Conservation (phyloP, 2,888 invertebrate genomes). For the Eudasyphora cyanicolor region DNA sequence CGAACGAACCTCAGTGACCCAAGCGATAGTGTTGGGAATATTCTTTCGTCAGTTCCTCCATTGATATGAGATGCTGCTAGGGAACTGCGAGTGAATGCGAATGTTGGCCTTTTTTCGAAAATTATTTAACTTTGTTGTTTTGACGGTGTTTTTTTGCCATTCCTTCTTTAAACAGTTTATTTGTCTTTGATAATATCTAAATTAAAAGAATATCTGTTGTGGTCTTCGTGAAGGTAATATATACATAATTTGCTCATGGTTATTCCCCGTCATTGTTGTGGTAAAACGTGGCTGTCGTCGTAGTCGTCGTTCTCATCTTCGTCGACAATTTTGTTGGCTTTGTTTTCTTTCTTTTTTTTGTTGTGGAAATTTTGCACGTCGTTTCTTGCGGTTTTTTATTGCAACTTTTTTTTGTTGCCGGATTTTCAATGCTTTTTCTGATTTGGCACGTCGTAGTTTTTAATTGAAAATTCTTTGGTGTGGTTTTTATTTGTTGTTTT, state of each 20-base stretch:
- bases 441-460: not conserved
- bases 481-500: not conserved
- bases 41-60: too few species aligned
- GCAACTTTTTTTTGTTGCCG: not conserved
- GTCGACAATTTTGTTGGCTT: not conserved
- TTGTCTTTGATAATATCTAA: not conserved
- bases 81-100: not conserved
- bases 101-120: not conserved
- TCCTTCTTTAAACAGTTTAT: not conserved
- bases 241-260: not conserved
- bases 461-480: constrained; percentile 1
- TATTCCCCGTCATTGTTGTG: not conserved
- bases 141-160: not conserved
- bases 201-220: not conserved
- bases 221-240: not conserved
- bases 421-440: not conserved
- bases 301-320: too few species aligned
- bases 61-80: too few species aligned
- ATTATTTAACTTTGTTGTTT: not conserved
- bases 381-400: not conserved
- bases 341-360: not conserved
- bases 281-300: not conserved
- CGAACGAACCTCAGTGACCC: not conserved
- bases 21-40: not conserved
- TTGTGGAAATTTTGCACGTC: not conserved